Percentiles rank a stretch among this genome's conserved stretches.
Conservation (phyloP, 2,888 invertebrate species). For the Sphecodes monilicornis region DNA sequence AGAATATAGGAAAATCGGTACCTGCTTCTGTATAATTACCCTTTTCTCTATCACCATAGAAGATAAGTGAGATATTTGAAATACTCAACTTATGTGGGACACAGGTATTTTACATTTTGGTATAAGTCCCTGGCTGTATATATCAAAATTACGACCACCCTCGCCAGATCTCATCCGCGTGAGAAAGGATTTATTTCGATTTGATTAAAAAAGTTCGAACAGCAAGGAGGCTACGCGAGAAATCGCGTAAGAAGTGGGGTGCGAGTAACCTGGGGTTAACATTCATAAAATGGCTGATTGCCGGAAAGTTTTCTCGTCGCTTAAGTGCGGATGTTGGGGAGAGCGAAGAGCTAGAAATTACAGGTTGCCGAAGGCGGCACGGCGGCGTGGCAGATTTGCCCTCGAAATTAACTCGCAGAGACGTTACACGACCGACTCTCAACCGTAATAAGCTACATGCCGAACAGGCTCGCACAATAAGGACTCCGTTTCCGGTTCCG, state of each 20-base stretch:
- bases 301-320: slow-evolving; percentile 1
- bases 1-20: too few relatives aligned
- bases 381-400: neutral
- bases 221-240: neutral
- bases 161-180: neutral
- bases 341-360: slow-evolving; percentile 8
- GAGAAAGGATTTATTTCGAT: neutral
- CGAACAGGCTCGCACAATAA: slow-evolving; percentile 6
- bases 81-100: too few relatives aligned
- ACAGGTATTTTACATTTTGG: too few relatives aligned
- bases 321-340: neutral
- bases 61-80: too few relatives aligned
- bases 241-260: neutral
- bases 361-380: neutral
- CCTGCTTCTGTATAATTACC: too few relatives aligned
- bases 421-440: slow-evolving; percentile 10
- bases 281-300: neutral
- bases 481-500: slow-evolving; percentile 26
- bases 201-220: neutral
- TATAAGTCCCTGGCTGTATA: too few relatives aligned
- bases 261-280: neutral
- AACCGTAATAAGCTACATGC: slow-evolving; percentile 31
- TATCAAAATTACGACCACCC: too few relatives aligned
- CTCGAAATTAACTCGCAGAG: slow-evolving; percentile 34
- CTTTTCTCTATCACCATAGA: too few relatives aligned